Evolutionary conservation across 2,797 vertebrate species (phyloP), one percentile per base, ranked within the genome.

Genomic region (Gymnothorax javanicus): DNA sequence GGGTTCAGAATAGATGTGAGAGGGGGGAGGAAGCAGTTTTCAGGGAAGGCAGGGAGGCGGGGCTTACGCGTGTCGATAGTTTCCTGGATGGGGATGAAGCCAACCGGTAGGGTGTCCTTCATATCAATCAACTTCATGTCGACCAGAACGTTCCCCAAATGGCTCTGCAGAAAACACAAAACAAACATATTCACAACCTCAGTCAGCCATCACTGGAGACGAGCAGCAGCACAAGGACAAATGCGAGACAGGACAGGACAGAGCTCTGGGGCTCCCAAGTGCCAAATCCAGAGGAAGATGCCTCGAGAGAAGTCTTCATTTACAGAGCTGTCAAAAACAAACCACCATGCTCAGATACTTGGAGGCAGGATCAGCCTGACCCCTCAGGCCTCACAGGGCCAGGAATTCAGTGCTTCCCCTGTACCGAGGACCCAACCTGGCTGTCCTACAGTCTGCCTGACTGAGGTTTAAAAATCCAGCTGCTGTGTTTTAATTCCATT

Each of bases 71-170:
- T 99, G 89, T 99, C 98, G 43, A 98, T 96, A 0, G 98, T 99
- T 93, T 99, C 99, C 91, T 99, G 99, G 90, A 99, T 99, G 0
- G 99, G 98, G 89, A 99, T 99, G 94, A 99, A 99, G 85, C 99
- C 99, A 8, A 99, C 98, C 0, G 99, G 98, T 89, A 99, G 94
- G 0, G 99, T 99, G 95, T 99, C 98, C 94, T 99, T 99, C 92
- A 98, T 97, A 87, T 99, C 99, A 73, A 99, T 99, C 90, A 99
- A 95, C 94, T 99, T 99, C 98, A 99, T 99, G 92, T 99, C 99
- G 88, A 99, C 98, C 88, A 99, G 94, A 86, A 99, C 99, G 0
- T 99, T 99, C 86, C 98, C 99, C 93, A 99, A 94, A 92, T 99
- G 99, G 91, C 99, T 99, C 98, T 99, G 93, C 33, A 86, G 89